Evolutionary conservation across 2,113 vertebrate genomes (phyloP).

Genomic region (Bubo bubo): DNA sequence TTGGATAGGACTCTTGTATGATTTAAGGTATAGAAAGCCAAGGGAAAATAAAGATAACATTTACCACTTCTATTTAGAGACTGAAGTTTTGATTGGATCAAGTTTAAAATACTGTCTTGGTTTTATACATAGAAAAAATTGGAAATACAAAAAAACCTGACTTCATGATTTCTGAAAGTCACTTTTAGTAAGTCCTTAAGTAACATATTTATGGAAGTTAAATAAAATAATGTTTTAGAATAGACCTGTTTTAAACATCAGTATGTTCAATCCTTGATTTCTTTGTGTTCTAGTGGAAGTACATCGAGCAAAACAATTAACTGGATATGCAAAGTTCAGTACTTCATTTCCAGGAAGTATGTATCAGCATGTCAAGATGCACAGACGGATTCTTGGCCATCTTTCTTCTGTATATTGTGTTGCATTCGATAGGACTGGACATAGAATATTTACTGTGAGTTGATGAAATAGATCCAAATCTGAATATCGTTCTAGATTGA

Average conservation of each 20-base stretch:
- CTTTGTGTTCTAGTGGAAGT: constrained; percentile 85
- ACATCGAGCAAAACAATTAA: constrained; percentile 87
- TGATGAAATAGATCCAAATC: neutral
- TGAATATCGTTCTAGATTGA: neutral
- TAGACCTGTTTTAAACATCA: neutral
- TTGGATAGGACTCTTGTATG: neutral
- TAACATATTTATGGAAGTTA: neutral
- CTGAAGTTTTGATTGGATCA: neutral
- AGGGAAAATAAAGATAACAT: neutral
- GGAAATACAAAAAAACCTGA: neutral
- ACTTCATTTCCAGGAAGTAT: constrained; percentile 89
- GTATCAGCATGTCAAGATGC: constrained; percentile 94
- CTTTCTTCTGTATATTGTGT: constrained; percentile 99
- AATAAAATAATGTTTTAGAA: neutral
- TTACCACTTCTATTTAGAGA: neutral
- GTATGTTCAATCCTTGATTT: neutral
- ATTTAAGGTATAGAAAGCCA: neutral
- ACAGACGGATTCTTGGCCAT: constrained; percentile 94
- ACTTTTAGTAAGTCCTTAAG: neutral
- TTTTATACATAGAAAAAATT: neutral
- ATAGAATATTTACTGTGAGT: constrained; percentile 98
- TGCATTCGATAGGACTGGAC: constrained; percentile 94
- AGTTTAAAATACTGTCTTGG: neutral
- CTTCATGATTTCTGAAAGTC: neutral
- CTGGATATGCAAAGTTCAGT: constrained; percentile 85